phyloP scores from a whole-genome alignment of 1,140 invertebrate species.

The Lasioglossum baleicum region DNA sequence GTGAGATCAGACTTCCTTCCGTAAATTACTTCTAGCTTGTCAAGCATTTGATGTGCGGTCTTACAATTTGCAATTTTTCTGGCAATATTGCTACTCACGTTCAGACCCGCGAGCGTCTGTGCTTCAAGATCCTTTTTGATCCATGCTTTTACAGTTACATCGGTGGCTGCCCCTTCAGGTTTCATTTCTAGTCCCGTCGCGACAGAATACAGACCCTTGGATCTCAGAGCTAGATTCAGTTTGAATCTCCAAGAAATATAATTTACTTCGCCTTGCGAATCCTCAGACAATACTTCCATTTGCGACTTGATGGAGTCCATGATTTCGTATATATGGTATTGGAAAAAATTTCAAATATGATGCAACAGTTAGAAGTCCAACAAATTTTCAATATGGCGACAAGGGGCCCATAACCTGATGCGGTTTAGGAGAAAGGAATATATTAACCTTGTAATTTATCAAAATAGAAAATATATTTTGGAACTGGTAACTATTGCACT shows the following conservation, averaged over 20 bases:
- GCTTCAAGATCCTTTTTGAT: too few species aligned
- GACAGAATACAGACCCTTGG: constrained; percentile 18
- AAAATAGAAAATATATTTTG: too few species aligned
- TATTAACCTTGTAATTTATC: too few species aligned
- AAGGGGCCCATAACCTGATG: too few species aligned
- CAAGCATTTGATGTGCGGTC: constrained; percentile 40
- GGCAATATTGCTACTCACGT: constrained; percentile 54
- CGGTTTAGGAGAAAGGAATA: too few species aligned
- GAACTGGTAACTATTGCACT: too few species aligned
- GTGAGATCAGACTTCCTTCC: constrained; percentile 47
- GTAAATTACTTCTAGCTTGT: constrained; percentile 52
- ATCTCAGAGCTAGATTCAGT: constrained; percentile 43
- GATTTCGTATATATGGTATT: too few species aligned
- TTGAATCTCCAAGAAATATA: too few species aligned
- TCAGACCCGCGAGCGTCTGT: constrained; percentile 57
- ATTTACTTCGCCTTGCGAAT: constrained; percentile 26
- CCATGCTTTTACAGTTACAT: too few species aligned
- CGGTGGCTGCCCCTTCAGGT: background rate
- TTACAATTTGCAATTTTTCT: constrained; percentile 52
- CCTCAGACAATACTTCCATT: constrained; percentile 41
- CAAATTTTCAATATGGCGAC: too few species aligned
- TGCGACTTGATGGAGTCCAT: constrained; percentile 46
- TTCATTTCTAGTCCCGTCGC: background rate
- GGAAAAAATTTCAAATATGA: too few species aligned
- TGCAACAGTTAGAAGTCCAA: too few species aligned